Base-by-base conservation (phyloP, 2,888 invertebrate genomes). In the Frankliniella intonsa region DNA sequence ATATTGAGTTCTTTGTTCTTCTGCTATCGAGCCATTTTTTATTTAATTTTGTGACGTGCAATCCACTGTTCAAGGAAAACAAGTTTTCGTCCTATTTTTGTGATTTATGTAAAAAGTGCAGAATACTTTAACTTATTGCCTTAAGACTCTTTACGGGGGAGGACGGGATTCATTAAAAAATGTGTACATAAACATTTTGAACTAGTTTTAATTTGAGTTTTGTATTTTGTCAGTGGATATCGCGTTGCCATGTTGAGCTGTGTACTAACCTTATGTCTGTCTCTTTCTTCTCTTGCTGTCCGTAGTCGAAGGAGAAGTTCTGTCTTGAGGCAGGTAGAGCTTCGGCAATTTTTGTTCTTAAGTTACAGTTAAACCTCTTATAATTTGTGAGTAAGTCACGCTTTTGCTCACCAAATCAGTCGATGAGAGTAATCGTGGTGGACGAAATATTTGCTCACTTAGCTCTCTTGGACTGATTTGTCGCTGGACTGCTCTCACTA, bases 271-370 rank as follows among this genome's bases (percentile, higher is more conserved):
- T 69, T 83, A 80, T 82, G 81, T 76, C 76, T 81, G 80, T 81
- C 84, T 84, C 84, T 85, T 85, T 85, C 86, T 76, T 86, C 85
- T 85, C 86, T 85, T 86, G 85, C 85, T 85, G 85, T 85, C 85
- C 86, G 84, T 51, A 88, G 87, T 87, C 87, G 87, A 86, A 87
- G 88, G 86, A 87, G 88, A 86, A 88, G 88, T 86, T 88, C 88
- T 86, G 87, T 88, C 85, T 86, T 88, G 87, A 88, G 88, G 88
- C 88, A 88, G 88, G 88, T 88, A 87, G 86, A 85, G 83, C 84
- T 85, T 85, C 84, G 84, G 84, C 84, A 84, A 83, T 81, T 81
- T 80, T 82, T 82, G 69, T 76, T 76, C 69, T 25, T 76, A 76
- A 25, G 69, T 76, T 76, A 76, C 69, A 22, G 25, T 76, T 76